Conservation (phyloP, 2,113 vertebrate species). For the Dipodomys stephensi region DNA sequence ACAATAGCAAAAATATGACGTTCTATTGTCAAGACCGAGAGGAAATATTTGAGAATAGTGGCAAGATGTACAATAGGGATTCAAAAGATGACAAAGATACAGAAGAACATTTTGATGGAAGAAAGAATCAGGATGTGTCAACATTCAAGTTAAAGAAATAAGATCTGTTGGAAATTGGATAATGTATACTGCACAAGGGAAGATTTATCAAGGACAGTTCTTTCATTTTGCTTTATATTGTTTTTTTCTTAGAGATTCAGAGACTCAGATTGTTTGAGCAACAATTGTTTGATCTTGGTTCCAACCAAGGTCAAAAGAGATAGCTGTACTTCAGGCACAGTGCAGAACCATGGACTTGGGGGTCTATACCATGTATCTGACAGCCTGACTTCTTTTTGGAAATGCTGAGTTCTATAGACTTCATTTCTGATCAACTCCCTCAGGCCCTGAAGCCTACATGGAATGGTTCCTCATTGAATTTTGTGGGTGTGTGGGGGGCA, state of each 20-base stretch:
- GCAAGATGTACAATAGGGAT: background rate
- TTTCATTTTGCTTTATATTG: background rate
- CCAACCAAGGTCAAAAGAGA: constrained; percentile 29
- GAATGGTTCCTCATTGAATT: background rate
- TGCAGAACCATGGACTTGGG: constrained; percentile 17
- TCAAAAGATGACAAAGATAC: background rate
- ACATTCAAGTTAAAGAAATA: constrained; percentile 15
- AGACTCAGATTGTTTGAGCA: background rate
- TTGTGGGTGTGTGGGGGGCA: too few species aligned
- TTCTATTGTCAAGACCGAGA: background rate
- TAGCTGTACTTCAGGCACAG: background rate
- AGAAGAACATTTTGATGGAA: background rate
- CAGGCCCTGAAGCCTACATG: background rate
- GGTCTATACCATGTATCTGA: constrained; percentile 12
- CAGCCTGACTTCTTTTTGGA: background rate
- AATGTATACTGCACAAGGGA: background rate
- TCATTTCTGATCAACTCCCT: background rate
- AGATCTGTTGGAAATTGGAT: background rate
- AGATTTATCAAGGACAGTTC: background rate
- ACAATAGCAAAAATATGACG: background rate
- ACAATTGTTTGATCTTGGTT: too few species aligned
- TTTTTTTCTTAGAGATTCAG: background rate
- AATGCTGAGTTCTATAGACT: constrained; percentile 1
- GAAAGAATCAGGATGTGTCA: background rate
- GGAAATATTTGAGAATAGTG: background rate